Evolutionary conservation across 2,888 invertebrate genomes (phyloP), one percentile per base, ranked within the genome.

Genomic region (Operophtera brumata): DNA sequence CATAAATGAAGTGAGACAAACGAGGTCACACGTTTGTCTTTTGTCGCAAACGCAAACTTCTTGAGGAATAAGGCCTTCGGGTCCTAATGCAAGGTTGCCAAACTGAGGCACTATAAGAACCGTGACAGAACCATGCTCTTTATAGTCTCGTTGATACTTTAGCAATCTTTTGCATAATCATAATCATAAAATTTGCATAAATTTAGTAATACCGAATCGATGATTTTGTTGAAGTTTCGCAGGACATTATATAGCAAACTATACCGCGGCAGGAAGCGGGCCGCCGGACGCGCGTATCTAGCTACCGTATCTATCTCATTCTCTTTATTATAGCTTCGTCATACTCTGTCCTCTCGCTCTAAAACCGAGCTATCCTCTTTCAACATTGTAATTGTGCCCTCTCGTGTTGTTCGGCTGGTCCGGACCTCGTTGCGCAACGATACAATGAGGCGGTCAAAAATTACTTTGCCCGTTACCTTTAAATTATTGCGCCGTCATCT

Each of bases 281-380:
- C 71, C 62, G 80, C 84, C 88, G 86, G 87, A 87, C 80, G 84
- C 78, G 72, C 80, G 71, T 88, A 88, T 86, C 87, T 86, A 84
- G 81, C 88, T 80, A 83, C 84, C 79, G 75, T 78, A 76, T 82
- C 84, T 81, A 78, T 86, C 87, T 82, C 82, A 75, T 78, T 86
- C 83, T 75, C 75, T 78, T 75, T 74, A 20, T 20, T 20, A 73
- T 74, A 77, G 75, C 77, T 73, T 73, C 73, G 74, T 76, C 78
- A 78, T 75, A 75, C 69, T 72, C 70, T 65, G 67, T 74, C 66
- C 70, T 83, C 82, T 76, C 78, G 70, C 75, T 82, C 77, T 65
- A 61, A 67, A 72, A 63, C 57, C 30, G 54, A 53, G 62, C 70
- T 65, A 63, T 85, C 82, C 67, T 75, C 64, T 64, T 86, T 73